phyloP scores from a whole-genome alignment of 2,113 vertebrate genomes.

The Seriola dumerili region DNA sequence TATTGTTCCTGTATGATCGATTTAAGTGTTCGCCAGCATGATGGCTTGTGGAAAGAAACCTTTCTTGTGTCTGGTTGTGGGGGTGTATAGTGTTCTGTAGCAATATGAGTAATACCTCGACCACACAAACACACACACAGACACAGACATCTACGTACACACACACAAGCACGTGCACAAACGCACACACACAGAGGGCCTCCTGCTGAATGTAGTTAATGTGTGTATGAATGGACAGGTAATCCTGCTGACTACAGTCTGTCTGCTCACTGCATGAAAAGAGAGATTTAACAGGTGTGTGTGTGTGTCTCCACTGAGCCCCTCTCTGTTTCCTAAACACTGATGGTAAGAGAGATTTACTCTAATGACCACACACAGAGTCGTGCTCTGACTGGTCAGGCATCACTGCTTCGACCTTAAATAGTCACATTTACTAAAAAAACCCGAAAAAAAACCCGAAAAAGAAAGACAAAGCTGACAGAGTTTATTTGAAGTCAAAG shows the following conservation, averaged over 20 bases:
- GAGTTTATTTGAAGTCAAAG: no score
- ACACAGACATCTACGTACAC: neutral
- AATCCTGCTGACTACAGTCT: neutral
- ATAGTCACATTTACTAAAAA: constrained; percentile 24
- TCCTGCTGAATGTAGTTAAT: constrained; percentile 6
- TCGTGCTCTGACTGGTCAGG: neutral
- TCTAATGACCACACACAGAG: constrained; percentile 20
- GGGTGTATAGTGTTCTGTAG: no score
- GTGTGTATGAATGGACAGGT: constrained; percentile 18
- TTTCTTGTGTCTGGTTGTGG: no score
- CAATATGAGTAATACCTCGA: no score
- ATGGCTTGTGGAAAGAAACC: no score
- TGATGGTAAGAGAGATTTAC: constrained; percentile 30
- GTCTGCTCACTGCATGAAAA: neutral
- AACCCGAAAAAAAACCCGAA: neutral
- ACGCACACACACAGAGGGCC: constrained; percentile 18
- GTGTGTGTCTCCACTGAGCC: neutral
- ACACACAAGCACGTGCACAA: neutral
- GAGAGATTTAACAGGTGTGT: neutral
- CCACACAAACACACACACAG: neutral
- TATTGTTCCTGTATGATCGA: no score
- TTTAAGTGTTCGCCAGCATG: no score
- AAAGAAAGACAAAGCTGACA: no score
- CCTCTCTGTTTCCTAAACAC: constrained; percentile 50
- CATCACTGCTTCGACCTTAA: constrained; percentile 7